These are phyloP conservation scores for Heliconius nattereri DNA, from an alignment of 1,140 invertebrate species.

Conservation along the genomic window DNA sequence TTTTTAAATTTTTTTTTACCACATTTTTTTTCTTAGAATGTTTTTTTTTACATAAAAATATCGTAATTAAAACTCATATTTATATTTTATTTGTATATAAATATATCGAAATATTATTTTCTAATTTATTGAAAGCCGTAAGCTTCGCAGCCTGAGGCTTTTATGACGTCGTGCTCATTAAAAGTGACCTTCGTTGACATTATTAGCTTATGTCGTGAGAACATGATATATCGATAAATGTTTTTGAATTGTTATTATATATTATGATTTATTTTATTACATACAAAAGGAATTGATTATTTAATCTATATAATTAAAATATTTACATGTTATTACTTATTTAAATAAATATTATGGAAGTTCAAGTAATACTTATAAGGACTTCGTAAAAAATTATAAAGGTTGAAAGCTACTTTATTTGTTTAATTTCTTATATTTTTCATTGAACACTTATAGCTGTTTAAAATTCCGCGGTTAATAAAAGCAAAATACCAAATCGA, in stretches of 20 bases:
- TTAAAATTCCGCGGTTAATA: not conserved
- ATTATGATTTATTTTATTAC: not conserved
- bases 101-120: not conserved
- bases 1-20: too few species aligned
- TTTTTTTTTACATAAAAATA: too few species aligned
- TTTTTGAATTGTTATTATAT: not conserved
- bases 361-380: too few species aligned
- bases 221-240: constrained; percentile 7
- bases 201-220: constrained; percentile 1
- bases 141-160: not conserved
- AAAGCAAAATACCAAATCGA: not conserved
- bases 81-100: not conserved
- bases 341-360: too few species aligned
- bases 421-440: not conserved
- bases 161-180: not conserved
- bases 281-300: not conserved
- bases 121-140: not conserved
- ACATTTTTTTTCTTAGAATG: too few species aligned
- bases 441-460: not conserved
- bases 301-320: not conserved
- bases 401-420: too few species aligned
- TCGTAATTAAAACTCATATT: too few species aligned
- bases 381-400: too few species aligned
- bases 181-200: constrained; percentile 5
- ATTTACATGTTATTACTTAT: not conserved